phyloP scores from a whole-genome alignment of 2,888 invertebrate genomes.

The Boloria selene region DNA sequence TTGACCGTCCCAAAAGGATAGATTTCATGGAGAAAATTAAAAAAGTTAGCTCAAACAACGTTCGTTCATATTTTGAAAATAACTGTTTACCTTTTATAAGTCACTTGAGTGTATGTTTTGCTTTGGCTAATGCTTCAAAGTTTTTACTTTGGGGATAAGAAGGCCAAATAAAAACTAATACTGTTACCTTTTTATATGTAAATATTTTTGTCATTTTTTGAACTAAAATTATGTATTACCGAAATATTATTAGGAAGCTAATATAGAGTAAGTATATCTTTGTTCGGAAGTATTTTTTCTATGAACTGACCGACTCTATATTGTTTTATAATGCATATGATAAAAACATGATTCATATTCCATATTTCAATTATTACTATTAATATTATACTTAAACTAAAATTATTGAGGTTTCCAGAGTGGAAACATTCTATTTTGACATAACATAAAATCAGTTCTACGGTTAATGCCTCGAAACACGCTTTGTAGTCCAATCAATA shows the following conservation, averaged over 20 bases:
- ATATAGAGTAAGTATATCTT: no score
- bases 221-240: no score
- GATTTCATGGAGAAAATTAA: slow-evolving; percentile 64
- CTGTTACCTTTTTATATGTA: no score
- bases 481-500: slow-evolving; percentile 39
- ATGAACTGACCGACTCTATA: no score
- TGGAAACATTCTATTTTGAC: slow-evolving; percentile 75
- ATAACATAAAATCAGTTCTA: slow-evolving; percentile 69
- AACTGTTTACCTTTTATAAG: slow-evolving; percentile 26
- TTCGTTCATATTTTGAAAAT: slow-evolving; percentile 31
- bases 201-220: no score
- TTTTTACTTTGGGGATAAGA: slow-evolving; percentile 6
- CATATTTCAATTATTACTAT: background rate
- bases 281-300: no score
- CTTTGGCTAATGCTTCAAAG: slow-evolving; percentile 11
- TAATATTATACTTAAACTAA: slow-evolving; percentile 50
- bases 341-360: slow-evolving; percentile 13
- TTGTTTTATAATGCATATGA: background rate
- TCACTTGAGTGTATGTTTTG: slow-evolving; percentile 19
- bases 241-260: no score
- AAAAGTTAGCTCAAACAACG: slow-evolving; percentile 44
- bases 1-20: slow-evolving; percentile 58
- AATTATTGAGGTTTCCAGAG: slow-evolving; percentile 70
- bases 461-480: slow-evolving; percentile 52
- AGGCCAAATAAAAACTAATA: background rate